Conservation (phyloP, 2,888 invertebrate species). For the Ypsolopha sequella region DNA sequence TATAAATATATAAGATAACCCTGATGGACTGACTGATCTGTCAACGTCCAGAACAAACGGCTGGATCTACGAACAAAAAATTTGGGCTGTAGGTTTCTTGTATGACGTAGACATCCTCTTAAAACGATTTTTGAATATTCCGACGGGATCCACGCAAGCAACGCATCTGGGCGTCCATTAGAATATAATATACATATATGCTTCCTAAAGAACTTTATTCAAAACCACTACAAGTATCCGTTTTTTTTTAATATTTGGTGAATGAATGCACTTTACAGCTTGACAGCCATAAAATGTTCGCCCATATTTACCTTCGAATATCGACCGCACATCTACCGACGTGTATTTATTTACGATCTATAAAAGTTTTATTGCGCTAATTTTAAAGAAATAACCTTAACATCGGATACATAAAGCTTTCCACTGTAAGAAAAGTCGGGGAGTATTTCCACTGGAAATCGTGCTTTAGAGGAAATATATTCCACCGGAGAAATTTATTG, state of each 20-base stretch:
- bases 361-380: conserved; percentile 42
- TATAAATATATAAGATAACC: too few species aligned
- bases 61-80: too few species aligned
- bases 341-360: conserved; percentile 29
- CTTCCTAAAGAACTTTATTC: too few species aligned
- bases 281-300: neutral
- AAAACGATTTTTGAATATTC: too few species aligned
- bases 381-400: conserved; percentile 27
- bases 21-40: too few species aligned
- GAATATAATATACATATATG: too few species aligned
- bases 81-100: too few species aligned
- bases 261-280: neutral
- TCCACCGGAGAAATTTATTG: neutral
- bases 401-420: neutral
- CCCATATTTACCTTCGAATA: neutral
- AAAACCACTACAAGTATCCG: too few species aligned
- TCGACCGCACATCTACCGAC: neutral
- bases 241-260: neutral
- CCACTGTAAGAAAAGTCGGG: neutral
- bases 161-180: too few species aligned
- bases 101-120: too few species aligned
- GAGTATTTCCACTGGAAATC: neutral
- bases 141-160: too few species aligned
- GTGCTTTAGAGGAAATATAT: neutral
- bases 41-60: too few species aligned